Evolutionary conservation across 2,797 vertebrate genomes (phyloP).

Genomic region (Notolepis coatsorum): DNA sequence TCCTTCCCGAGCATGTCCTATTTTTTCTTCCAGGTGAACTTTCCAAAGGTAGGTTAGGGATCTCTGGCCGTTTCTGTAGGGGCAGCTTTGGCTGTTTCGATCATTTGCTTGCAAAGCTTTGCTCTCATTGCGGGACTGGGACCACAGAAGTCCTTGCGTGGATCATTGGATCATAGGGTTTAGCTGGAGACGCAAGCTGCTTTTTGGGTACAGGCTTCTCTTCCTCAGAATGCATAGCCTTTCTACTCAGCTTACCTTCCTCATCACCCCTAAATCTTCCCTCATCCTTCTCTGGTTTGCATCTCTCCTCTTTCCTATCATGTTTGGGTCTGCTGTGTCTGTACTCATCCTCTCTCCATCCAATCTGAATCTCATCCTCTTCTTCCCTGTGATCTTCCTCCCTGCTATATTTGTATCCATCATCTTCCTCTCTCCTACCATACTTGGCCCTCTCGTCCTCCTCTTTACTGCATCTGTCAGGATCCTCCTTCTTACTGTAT

Average conservation of each 20-base stretch:
- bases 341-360: too few species aligned
- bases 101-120: conserved; percentile 82
- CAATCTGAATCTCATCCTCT: too few species aligned
- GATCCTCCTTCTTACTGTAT: conserved; percentile 43
- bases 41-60: conserved; percentile 82
- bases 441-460: conserved; percentile 63
- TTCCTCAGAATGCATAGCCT: not conserved
- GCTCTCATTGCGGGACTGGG: conserved; percentile 83
- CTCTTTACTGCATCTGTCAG: conserved; percentile 51
- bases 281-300: conserved; percentile 60
- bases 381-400: conserved; percentile 64
- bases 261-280: conserved; percentile 48
- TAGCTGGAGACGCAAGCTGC: conserved; percentile 64
- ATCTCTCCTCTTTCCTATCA: too few species aligned
- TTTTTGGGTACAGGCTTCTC: conserved; percentile 50
- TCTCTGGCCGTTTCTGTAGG: too few species aligned
- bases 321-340: conserved; percentile 55
- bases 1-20: conserved; percentile 90
- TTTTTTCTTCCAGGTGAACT: conserved; percentile 92
- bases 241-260: conserved; percentile 30
- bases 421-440: conserved; percentile 46
- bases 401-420: conserved; percentile 45
- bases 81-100: conserved; percentile 63
- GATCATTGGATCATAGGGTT: conserved; percentile 69
- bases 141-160: conserved; percentile 76